Conservation (phyloP, 2,888 invertebrate species). For the Lutraria lutraria region DNA sequence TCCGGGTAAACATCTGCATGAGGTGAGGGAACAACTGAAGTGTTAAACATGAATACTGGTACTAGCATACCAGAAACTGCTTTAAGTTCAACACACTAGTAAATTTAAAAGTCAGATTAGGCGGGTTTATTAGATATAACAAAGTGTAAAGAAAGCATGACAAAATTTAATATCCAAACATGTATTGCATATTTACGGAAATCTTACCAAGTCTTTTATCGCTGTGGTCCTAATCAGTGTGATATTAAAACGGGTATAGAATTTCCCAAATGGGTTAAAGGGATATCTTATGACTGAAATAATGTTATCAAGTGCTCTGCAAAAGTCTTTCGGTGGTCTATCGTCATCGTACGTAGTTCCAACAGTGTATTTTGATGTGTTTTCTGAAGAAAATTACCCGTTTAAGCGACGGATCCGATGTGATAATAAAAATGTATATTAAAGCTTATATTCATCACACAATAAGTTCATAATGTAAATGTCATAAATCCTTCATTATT, state of each 20-base stretch:
- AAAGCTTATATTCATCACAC: no score
- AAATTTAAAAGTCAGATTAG: neutral
- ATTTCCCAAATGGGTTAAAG: neutral
- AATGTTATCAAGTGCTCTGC: no score
- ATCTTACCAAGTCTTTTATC: neutral
- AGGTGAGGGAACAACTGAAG: neutral
- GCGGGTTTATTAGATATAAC: neutral
- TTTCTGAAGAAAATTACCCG: no score
- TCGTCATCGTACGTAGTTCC: no score
- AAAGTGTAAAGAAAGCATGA: neutral
- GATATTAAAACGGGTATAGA: neutral
- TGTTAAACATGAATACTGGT: neutral
- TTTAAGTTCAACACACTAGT: neutral
- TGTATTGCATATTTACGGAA: neutral
- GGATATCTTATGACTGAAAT: no score
- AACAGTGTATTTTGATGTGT: no score
- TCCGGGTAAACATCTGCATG: constrained; percentile 2
- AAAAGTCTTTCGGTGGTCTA: no score
- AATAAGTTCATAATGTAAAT: no score
- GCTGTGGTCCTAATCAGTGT: neutral
- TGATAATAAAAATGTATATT: no score
- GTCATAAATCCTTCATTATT: no score
- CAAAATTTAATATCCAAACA: no score
- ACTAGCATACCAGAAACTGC: neutral
- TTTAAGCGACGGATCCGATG: no score